Evolutionary conservation across 92 coral and sea anemone species (phyloP).

Genomic region (Zoanthus solanderi): DNA sequence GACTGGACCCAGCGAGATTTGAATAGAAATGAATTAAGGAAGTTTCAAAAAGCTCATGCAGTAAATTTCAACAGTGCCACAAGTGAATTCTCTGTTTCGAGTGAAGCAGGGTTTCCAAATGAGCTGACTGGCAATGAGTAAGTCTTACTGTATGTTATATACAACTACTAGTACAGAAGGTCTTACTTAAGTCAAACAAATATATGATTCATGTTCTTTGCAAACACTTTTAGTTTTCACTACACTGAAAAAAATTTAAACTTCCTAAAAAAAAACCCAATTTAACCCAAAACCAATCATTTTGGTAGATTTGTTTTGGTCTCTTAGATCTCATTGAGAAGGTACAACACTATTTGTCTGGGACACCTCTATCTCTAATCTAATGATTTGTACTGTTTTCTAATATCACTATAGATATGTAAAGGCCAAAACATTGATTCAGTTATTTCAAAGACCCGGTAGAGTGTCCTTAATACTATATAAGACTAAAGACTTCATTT

Average conservation of each 20-base stretch:
- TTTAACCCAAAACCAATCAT: too few relatives aligned
- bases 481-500: not conserved
- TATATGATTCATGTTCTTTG: not conserved
- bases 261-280: too few relatives aligned
- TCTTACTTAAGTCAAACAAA: not conserved
- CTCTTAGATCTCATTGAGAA: too few relatives aligned
- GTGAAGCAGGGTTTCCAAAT: constrained; percentile 77
- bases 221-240: not conserved
- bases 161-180: not conserved
- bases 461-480: not conserved
- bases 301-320: too few relatives aligned
- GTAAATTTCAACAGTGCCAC: constrained; percentile 37
- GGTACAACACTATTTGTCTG: too few relatives aligned
- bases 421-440: too few relatives aligned
- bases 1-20: constrained; percentile 88
- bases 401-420: too few relatives aligned
- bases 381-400: too few relatives aligned
- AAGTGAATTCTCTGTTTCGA: constrained; percentile 27
- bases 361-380: too few relatives aligned
- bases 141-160: constrained; percentile 31
- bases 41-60: constrained; percentile 67
- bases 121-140: constrained; percentile 75
- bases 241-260: too few relatives aligned
- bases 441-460: too few relatives aligned
- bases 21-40: constrained; percentile 74